Conservation (phyloP, 2,888 invertebrate genomes). For the Ypsolopha sequella region DNA sequence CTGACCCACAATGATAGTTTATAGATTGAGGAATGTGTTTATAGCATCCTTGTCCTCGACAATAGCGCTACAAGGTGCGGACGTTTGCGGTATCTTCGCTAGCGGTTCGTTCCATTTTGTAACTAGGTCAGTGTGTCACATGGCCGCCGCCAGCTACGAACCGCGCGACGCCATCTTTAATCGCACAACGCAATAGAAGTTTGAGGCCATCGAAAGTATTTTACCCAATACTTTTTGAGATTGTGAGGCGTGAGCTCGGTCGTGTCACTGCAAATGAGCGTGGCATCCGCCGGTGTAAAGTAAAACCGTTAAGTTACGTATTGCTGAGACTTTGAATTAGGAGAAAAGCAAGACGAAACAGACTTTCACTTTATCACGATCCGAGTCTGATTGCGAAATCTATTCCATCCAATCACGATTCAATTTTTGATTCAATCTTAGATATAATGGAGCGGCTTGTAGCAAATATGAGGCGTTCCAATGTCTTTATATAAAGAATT, state of each 20-base stretch:
- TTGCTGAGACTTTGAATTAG: constrained; percentile 20
- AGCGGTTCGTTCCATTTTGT: constrained; percentile 64
- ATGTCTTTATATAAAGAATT: too few relatives aligned
- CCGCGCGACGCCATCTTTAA: constrained; percentile 58
- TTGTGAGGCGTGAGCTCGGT: background rate
- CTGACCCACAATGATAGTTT: background rate
- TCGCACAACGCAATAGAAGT: constrained; percentile 24
- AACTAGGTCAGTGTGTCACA: constrained; percentile 66
- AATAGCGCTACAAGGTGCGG: constrained; percentile 11
- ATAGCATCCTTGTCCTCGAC: background rate
- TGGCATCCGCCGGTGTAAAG: background rate
- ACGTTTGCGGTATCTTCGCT: constrained; percentile 41
- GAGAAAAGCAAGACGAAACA: constrained; percentile 40
- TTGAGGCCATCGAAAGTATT: constrained; percentile 7
- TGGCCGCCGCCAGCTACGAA: constrained; percentile 41
- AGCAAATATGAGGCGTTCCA: too few relatives aligned
- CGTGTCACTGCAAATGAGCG: background rate
- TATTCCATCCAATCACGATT: constrained; percentile 33
- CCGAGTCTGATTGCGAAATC: constrained; percentile 39
- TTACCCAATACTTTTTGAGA: background rate
- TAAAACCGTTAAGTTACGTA: constrained; percentile 20
- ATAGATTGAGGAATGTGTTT: background rate
- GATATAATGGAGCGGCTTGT: background rate
- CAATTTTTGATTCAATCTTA: constrained; percentile 8
- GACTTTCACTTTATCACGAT: constrained; percentile 53